Conservation (phyloP, 2,797 vertebrate genomes). For the Muscicapa comitata region DNA sequence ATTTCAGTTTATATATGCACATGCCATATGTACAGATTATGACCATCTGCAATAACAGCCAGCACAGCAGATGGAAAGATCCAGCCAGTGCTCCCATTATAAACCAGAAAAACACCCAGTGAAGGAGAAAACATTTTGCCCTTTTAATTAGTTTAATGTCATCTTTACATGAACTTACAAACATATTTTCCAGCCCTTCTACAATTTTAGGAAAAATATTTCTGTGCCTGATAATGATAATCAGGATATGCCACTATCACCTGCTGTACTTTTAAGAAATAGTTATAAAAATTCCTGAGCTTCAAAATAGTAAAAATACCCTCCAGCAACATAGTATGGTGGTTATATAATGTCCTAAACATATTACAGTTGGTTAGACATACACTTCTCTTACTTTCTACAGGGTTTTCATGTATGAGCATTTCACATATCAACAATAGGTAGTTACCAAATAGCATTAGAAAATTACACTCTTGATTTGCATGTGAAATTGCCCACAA, state of each 20-base stretch:
- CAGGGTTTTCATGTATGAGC: not conserved
- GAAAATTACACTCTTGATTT: not conserved
- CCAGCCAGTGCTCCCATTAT: not conserved
- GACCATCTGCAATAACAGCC: conserved; percentile 31
- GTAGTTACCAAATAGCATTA: not conserved
- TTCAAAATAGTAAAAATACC: not conserved
- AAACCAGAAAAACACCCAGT: not conserved
- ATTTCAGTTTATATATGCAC: not conserved
- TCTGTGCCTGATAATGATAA: not conserved
- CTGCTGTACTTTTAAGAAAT: not conserved
- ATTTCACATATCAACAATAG: not conserved
- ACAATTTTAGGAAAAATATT: not conserved
- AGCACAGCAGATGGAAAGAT: conserved; percentile 36
- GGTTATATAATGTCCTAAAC: not conserved
- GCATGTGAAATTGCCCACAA: fast-evolving
- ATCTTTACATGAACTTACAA: not conserved
- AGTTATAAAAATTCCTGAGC: not conserved
- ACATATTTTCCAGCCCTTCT: not conserved
- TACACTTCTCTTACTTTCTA: not conserved
- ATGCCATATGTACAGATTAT: conserved; percentile 18
- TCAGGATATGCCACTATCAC: not conserved
- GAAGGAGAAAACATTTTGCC: not conserved
- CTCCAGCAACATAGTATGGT: not conserved
- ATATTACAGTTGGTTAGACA: not conserved
- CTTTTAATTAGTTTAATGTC: not conserved